Evolutionary conservation across 2,797 vertebrate genomes (phyloP), one percentile per base, ranked within the genome.

Genomic region (Pseudochromis fuscus): DNA sequence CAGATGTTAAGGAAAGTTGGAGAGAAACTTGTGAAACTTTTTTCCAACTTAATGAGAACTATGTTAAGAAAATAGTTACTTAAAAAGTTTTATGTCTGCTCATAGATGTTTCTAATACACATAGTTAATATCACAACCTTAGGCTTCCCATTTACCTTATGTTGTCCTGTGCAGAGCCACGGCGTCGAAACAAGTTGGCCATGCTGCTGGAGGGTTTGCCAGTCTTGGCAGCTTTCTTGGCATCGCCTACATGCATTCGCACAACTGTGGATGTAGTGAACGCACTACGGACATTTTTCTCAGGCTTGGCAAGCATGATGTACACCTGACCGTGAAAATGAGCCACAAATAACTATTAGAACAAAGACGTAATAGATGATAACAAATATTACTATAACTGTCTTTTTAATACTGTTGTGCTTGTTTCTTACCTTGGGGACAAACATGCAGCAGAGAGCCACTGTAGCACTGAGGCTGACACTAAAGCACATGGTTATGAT

Each of bases 401-500:
- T 2, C 15, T 44, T 19, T 4, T 4, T 30, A 7, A 16, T 30
- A 28, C 27, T 44, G 31, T 1, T 15, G 3, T 38, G 3, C 46
- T 55, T 66, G 16, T 12, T 53, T 78, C 76, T 75, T 76, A 93
- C 92, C 91, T 99, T 99, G 24, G 98, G 98, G 19, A 96, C 96
- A 82, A 99, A 99, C 98, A 99, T 99, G 71, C 98, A 99, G 84
- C 98, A 96, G 0, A 99, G 95, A 0, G 98, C 98, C 67, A 99
- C 97, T 0, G 98, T 99, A 81, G 98, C 97, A 19, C 98, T 99
- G 83, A 99, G 94, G 82, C 98, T 99, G 72, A 99, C 98, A 0
- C 97, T 99, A 89, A 99, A 99, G 88, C 97, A 99, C 98, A 99
- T 99, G 70, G 98, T 99, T 92, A 99, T 98, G 88, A 99, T 99